Conservation (phyloP, 2,797 vertebrate species). For the Uromys caudimaculatus region DNA sequence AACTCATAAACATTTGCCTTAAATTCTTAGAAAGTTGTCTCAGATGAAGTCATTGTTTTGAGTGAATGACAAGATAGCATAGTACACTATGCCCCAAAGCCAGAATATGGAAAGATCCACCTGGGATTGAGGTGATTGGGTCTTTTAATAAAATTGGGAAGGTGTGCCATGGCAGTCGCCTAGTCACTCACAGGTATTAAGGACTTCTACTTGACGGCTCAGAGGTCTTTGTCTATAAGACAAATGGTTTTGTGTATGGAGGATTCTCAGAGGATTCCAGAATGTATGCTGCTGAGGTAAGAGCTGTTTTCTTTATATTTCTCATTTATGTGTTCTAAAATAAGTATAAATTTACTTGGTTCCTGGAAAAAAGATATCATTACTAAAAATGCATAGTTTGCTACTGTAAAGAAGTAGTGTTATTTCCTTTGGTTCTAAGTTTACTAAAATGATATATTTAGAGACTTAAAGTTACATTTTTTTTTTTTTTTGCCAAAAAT, state of each 20-base stretch:
- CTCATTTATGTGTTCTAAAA: conserved; percentile 69
- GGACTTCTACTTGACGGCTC: conserved; percentile 55
- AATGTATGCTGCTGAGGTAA: conserved; percentile 76
- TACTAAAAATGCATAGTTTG: conserved; percentile 56
- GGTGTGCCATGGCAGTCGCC: neutral
- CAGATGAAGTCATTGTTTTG: neutral
- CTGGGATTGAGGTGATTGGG: neutral
- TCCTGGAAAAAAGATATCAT: conserved; percentile 77
- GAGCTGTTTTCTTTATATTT: conserved; percentile 72
- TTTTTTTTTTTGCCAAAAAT: conserved; percentile 77
- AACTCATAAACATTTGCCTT: conserved; percentile 16
- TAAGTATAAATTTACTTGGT: conserved; percentile 68
- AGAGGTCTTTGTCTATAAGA: conserved; percentile 60
- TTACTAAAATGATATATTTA: conserved; percentile 77
- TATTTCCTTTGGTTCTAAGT: conserved; percentile 78
- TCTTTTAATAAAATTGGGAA: neutral
- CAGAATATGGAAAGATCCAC: neutral
- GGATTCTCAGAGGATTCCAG: conserved; percentile 67
- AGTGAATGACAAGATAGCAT: neutral
- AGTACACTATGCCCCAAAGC: neutral
- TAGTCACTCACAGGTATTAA: neutral
- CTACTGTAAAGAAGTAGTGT: conserved; percentile 68
- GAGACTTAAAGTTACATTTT: conserved; percentile 67
- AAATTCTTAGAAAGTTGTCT: neutral
- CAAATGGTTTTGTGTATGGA: conserved; percentile 65